Base-by-base conservation (phyloP, 2,797 vertebrate genomes). In the Leptatherina wallacei region DNA sequence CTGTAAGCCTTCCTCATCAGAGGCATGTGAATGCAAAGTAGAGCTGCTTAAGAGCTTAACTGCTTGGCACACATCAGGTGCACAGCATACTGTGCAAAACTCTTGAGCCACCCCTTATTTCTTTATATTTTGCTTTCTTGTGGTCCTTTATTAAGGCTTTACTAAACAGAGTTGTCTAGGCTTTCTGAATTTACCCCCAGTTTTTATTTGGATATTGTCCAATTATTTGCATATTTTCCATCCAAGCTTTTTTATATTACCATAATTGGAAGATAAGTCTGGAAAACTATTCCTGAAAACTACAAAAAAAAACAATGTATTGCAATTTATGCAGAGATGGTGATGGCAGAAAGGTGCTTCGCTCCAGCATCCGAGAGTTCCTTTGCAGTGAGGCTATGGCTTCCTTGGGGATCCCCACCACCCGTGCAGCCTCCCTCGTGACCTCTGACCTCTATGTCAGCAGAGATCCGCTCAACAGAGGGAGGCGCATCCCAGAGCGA, bases 341-440 rank as follows among this genome's bases (percentile, higher is more conserved):
- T 0, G 97, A 98, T 0, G 96, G 97, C 1, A 94, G 96, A 70
- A 98, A 97, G 14, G 96, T 97, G 1, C 91, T 98, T 68, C 93
- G 96, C 27, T 97, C 96, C 0, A 97, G 96, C 87, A 93, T 97
- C 70, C 93, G 96, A 24, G 96, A 97, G 90, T 97, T 97, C 89
- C 92, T 98, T 74, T 97, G 96, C 90, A 97, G 97, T 0, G 96
- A 97, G 81, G 96, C 96, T 9, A 96, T 98, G 95, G 95, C 94
- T 6, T 94, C 95, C 75, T 92, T 98, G 24, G 96, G 96, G 0
- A 83, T 97, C 54, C 96, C 95, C 16, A 97, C 93, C 16, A 97
- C 96, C 0, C 94, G 95, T 7, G 96, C 96, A 0, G 96, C 94
- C 36, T 93, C 96, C 0, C 95, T 96, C 0, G 92, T 97, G 32